These are phyloP conservation scores for Peromyscus maniculatus DNA, from an alignment of 2,113 vertebrate species.

Conservation along the genomic window DNA sequence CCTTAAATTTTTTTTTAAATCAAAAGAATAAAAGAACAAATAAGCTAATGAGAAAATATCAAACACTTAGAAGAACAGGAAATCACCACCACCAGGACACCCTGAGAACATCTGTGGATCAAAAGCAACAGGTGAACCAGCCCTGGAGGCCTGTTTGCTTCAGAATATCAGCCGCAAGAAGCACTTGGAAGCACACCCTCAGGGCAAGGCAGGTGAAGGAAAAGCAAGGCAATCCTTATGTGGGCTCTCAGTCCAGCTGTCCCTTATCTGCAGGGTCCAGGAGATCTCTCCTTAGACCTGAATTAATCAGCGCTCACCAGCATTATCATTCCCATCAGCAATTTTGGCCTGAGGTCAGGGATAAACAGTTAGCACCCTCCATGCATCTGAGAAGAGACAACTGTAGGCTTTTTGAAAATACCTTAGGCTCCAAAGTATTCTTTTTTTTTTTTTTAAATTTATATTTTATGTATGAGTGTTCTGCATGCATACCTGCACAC, in stretches of 20 bases:
- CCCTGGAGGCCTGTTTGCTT: not conserved
- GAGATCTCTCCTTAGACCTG: not conserved
- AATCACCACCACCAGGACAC: not conserved
- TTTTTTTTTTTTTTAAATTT: too few relatives aligned
- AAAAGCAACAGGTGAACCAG: not conserved
- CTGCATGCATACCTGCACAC: too few relatives aligned
- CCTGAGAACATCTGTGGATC: not conserved
- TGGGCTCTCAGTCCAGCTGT: not conserved
- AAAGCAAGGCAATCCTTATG: not conserved
- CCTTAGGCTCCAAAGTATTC: not conserved
- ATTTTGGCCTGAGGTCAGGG: not conserved
- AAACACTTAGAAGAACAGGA: not conserved
- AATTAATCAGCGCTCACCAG: not conserved
- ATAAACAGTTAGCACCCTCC: not conserved
- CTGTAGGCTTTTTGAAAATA: not conserved
- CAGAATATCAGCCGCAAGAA: not conserved
- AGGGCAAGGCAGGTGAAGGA: not conserved
- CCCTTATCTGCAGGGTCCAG: not conserved
- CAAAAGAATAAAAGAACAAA: slow-evolving; percentile 28
- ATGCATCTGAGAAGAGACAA: not conserved
- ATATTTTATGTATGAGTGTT: too few relatives aligned
- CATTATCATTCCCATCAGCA: not conserved
- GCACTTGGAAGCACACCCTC: not conserved
- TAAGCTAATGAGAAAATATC: slow-evolving; percentile 30
- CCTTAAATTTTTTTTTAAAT: slow-evolving; percentile 15